A percentile compares a stretch with the other conserved stretches of the same genome.
Conservation (phyloP, 2,797 vertebrate species). For the Cyclura pinguis region DNA sequence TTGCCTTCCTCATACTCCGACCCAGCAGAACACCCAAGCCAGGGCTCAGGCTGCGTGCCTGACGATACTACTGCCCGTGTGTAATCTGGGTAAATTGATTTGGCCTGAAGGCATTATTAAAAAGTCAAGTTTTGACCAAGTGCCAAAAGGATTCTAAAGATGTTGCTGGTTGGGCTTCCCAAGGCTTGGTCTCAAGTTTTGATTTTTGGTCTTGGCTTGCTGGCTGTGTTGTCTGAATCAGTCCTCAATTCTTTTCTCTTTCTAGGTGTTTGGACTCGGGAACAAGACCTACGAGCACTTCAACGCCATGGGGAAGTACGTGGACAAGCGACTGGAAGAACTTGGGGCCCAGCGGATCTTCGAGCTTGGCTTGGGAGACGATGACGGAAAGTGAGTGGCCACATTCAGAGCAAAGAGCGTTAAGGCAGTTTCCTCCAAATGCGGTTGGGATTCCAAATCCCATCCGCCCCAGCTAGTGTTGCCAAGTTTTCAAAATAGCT, state of each 20-base stretch:
- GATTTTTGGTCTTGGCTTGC: neutral
- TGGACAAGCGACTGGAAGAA: conserved; percentile 93
- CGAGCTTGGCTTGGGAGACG: conserved; percentile 94
- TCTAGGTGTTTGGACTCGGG: conserved; percentile 95
- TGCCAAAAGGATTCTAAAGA: too few relatives aligned
- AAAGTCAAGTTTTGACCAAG: too few relatives aligned
- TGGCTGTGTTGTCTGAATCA: neutral
- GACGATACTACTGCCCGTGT: too few relatives aligned
- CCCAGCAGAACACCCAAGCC: too few relatives aligned
- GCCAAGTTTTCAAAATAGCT: neutral
- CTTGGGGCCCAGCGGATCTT: conserved; percentile 93
- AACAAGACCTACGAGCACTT: conserved; percentile 99
- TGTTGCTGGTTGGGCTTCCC: too few relatives aligned
- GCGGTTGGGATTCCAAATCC: neutral
- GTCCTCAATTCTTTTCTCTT: neutral
- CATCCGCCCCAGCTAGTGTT: neutral
- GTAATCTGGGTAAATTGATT: too few relatives aligned
- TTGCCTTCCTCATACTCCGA: too few relatives aligned
- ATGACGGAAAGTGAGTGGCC: conserved; percentile 92
- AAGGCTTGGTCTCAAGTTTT: too few relatives aligned
- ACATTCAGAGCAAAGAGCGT: too few relatives aligned
- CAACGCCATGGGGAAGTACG: conserved; percentile 96
- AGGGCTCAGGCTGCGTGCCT: too few relatives aligned
- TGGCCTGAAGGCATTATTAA: too few relatives aligned
- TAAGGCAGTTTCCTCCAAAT: neutral